Percentiles rank a stretch among this genome's conserved stretches.
These are phyloP conservation scores for Alviniconcha strummeri DNA, from an alignment of 2,888 invertebrate species.

Conservation along the genomic window DNA sequence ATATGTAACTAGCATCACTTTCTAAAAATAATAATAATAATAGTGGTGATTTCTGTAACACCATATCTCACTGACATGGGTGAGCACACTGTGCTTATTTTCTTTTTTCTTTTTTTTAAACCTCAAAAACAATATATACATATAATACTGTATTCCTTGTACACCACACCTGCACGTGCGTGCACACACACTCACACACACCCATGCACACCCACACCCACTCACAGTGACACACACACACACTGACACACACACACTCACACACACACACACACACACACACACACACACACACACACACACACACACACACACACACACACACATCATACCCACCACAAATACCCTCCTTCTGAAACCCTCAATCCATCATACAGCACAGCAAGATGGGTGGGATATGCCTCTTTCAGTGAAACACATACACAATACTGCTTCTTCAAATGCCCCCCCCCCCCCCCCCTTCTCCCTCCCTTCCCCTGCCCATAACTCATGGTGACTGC, in stretches of 20 bases:
- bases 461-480: not conserved
- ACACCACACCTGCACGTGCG: not conserved
- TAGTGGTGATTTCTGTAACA: not conserved
- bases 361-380: too few species aligned
- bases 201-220: not conserved
- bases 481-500: too few species aligned
- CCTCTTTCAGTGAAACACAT: not conserved
- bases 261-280: not conserved
- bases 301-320: slow-evolving; percentile 8
- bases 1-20: not conserved
- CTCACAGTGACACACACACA: not conserved
- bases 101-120: too few species aligned
- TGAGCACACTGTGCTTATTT: too few species aligned
- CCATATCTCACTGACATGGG: not conserved
- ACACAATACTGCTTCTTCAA: not conserved
- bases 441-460: not conserved
- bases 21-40: not conserved
- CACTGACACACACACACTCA: not conserved
- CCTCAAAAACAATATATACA: too few species aligned
- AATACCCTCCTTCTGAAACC: not conserved
- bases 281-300: not conserved
- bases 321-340: slow-evolving; percentile 3
- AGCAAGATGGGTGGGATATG: too few species aligned
- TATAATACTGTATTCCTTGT: too few species aligned
- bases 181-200: not conserved